Percentiles rank a stretch among this genome's conserved stretches.
phyloP scores from a whole-genome alignment of 2,888 invertebrate species.

The Nasonovia ribisnigri region DNA sequence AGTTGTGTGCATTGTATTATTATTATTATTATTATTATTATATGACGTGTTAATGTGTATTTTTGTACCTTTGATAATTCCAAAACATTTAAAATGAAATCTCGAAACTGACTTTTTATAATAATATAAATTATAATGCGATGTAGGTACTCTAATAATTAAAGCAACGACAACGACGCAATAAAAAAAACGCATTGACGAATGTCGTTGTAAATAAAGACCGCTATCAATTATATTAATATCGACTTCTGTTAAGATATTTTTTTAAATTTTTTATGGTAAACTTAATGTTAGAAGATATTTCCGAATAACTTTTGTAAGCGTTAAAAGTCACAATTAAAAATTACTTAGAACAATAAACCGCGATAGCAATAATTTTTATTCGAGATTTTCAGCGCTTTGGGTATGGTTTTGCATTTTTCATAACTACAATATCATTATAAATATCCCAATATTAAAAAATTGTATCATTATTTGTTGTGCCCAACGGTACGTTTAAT shows the following conservation, averaged over 20 bases:
- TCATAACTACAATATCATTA: neutral
- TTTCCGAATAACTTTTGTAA: fast-evolving
- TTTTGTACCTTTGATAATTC: neutral
- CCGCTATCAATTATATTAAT: neutral
- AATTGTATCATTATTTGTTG: neutral
- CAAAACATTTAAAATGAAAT: neutral
- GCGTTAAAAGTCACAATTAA: neutral
- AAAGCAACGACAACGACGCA: neutral
- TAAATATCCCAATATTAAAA: neutral
- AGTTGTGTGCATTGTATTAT: neutral
- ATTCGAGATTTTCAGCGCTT: neutral
- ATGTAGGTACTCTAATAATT: no score
- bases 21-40: neutral
- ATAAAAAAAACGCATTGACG: neutral
- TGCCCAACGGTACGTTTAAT: neutral
- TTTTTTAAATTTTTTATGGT: neutral
- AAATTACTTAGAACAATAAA: neutral
- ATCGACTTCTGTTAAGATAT: neutral
- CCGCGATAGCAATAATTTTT: neutral
- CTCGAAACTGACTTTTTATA: neutral
- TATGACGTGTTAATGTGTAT: neutral
- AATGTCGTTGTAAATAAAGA: neutral
- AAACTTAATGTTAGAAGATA: neutral
- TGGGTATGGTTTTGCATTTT: neutral
- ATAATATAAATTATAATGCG: neutral